Percentiles rank a stretch among this genome's conserved stretches.
Conservation (phyloP, 2,113 vertebrate species). For the Apus apus region DNA sequence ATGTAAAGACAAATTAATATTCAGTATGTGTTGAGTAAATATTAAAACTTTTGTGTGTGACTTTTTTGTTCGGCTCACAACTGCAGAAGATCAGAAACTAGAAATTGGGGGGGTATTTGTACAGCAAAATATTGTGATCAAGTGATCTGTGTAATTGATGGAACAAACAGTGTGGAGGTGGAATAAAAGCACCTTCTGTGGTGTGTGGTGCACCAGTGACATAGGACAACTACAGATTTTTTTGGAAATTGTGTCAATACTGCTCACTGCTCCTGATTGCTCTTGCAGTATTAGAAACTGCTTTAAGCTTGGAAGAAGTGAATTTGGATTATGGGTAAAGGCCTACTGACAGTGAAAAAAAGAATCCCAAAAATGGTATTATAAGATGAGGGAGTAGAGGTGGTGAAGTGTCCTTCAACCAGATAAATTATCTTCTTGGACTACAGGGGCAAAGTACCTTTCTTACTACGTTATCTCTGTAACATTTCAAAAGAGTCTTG, state of each 20-base stretch:
- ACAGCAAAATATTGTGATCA: not conserved
- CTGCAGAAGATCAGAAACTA: not conserved
- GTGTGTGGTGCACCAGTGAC: not conserved
- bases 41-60: not conserved
- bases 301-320: not conserved
- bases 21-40: not conserved
- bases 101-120: not conserved
- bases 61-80: not conserved
- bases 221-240: not conserved
- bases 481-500: not conserved
- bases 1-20: not conserved
- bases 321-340: not conserved
- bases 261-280: not conserved
- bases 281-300: not conserved
- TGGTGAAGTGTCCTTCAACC: not conserved
- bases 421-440: not conserved
- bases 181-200: not conserved
- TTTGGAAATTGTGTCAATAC: not conserved
- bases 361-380: not conserved
- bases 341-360: too few species aligned
- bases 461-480: not conserved
- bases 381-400: not conserved
- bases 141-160: not conserved
- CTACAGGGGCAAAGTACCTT: not conserved
- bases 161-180: not conserved